A percentile compares a stretch with the other conserved stretches of the same genome.
Evolutionary conservation across 2,888 invertebrate genomes (phyloP).

Genomic region (Hyppa rectilinea): DNA sequence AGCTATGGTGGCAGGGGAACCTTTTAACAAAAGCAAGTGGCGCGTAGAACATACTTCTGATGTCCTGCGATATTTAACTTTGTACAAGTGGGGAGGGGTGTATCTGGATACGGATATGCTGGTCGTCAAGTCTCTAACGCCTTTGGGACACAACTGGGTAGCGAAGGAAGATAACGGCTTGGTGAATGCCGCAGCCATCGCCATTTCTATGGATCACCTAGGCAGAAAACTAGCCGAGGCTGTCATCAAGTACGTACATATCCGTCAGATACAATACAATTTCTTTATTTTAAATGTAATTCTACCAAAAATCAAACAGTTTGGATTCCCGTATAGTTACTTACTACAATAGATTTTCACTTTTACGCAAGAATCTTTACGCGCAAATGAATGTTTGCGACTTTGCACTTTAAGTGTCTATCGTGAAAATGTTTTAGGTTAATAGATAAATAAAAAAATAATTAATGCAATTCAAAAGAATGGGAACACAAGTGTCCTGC

Average conservation of each 20-base stretch:
- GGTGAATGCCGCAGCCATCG: slow-evolving; percentile 93
- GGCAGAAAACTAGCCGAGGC: slow-evolving; percentile 64
- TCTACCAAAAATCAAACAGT: neutral
- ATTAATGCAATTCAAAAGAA: neutral
- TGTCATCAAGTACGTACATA: slow-evolving; percentile 52
- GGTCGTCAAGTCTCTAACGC: slow-evolving; percentile 91
- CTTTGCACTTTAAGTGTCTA: neutral
- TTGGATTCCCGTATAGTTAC: neutral
- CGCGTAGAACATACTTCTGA: slow-evolving; percentile 90
- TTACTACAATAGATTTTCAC: neutral
- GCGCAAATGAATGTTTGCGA: neutral
- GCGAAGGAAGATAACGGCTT: slow-evolving; percentile 88
- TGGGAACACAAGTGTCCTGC: neutral
- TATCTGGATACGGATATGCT: slow-evolving; percentile 94
- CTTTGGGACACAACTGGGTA: slow-evolving; percentile 91
- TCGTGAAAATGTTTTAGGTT: neutral
- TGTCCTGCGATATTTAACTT: slow-evolving; percentile 91
- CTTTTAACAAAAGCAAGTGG: slow-evolving; percentile 89
- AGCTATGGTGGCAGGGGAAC: slow-evolving; percentile 85
- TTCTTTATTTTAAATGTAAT: neutral
- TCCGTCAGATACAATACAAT: neutral
- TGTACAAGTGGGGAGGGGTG: slow-evolving; percentile 94
- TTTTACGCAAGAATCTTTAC: neutral
- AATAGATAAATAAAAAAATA: neutral
- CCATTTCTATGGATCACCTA: slow-evolving; percentile 83